These are phyloP conservation scores for Galago senegalensis DNA, from an alignment of 2,797 vertebrate genomes.

Conservation along the genomic window DNA sequence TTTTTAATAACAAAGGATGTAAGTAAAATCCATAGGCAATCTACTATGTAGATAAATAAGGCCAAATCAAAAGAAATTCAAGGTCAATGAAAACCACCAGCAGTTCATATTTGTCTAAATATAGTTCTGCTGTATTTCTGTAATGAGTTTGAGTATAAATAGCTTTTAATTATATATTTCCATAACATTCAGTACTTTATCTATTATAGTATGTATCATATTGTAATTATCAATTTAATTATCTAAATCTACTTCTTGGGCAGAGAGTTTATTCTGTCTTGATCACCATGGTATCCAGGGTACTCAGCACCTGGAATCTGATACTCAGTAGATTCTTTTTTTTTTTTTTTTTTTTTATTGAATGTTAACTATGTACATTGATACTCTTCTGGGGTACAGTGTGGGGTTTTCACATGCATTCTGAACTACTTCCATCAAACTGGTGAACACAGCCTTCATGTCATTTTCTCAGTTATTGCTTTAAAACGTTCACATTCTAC, in stretches of 20 bases:
- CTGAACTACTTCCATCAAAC: too few relatives aligned
- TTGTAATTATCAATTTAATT: conserved; percentile 49
- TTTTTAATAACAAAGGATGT: conserved; percentile 37
- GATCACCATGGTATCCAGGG: neutral
- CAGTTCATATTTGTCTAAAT: conserved; percentile 50
- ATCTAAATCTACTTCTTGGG: conserved; percentile 20
- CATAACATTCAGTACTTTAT: neutral
- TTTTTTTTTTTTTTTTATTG: too few relatives aligned
- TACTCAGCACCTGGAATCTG: conserved; percentile 24
- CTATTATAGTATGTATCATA: neutral
- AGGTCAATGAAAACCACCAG: neutral
- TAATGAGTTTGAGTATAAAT: conserved; percentile 59
- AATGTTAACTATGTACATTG: too few relatives aligned
- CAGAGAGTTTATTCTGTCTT: conserved; percentile 29
- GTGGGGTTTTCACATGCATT: too few relatives aligned
- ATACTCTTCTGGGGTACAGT: too few relatives aligned
- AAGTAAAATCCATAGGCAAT: neutral
- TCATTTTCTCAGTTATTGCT: too few relatives aligned
- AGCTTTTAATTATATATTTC: neutral
- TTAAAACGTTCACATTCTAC: too few relatives aligned
- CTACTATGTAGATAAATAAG: conserved; percentile 49
- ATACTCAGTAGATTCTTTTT: too few relatives aligned
- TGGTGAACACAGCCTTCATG: too few relatives aligned
- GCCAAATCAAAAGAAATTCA: conserved; percentile 61
- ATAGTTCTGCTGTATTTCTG: conserved; percentile 42